These are phyloP conservation scores for Sciurus vulgaris DNA, from an alignment of 2,797 vertebrate genomes.

Conservation along the genomic window DNA sequence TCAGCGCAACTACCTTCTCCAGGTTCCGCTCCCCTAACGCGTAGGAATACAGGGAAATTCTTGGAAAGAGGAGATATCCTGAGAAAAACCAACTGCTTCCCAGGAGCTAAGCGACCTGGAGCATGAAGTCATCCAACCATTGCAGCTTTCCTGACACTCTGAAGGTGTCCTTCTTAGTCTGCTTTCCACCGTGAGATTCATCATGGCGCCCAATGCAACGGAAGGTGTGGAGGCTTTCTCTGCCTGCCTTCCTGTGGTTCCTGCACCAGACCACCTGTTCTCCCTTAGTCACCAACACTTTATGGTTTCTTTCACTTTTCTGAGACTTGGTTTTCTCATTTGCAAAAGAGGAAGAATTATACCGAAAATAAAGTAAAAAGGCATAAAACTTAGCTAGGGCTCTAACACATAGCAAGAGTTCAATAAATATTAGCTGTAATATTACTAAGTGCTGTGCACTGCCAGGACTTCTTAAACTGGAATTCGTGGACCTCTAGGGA, in stretches of 20 bases:
- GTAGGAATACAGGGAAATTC: not conserved
- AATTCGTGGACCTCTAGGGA: not conserved
- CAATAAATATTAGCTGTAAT: not conserved
- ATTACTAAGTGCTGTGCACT: not conserved
- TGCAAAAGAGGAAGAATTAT: not conserved
- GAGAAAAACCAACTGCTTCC: not conserved
- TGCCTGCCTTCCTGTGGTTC: not conserved
- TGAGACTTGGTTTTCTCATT: not conserved
- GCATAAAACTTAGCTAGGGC: not conserved
- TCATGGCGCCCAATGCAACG: no score
- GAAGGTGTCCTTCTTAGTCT: not conserved
- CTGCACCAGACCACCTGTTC: not conserved
- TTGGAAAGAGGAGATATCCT: not conserved
- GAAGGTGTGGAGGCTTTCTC: not conserved
- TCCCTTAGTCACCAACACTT: not conserved
- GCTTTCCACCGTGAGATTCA: not conserved
- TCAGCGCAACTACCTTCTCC: not conserved
- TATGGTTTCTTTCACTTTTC: not conserved
- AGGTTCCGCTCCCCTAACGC: fast-evolving
- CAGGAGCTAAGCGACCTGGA: not conserved
- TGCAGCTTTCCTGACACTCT: not conserved
- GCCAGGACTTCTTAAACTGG: not conserved
- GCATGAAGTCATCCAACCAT: not conserved
- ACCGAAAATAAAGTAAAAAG: not conserved
- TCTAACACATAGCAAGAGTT: not conserved